Percentiles rank a stretch among this genome's conserved stretches.
phyloP scores from a whole-genome alignment of 2,113 vertebrate genomes.

The Falco punctatus region DNA sequence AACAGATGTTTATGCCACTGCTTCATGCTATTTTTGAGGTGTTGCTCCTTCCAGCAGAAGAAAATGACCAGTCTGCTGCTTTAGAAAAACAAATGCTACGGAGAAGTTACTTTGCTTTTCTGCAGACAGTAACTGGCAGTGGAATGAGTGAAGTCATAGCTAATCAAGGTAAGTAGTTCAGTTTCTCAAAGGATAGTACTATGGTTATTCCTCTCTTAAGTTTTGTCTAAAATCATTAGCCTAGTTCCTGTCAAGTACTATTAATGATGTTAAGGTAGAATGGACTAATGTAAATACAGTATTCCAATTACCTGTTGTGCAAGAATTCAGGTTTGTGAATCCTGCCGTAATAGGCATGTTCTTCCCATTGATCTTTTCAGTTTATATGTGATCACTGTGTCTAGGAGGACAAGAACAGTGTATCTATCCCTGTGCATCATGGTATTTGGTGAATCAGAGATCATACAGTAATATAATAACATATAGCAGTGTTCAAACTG shows the following conservation, averaged over 20 bases:
- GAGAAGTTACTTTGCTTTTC: conserved; percentile 95
- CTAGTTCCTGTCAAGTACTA: neutral
- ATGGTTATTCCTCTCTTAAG: neutral
- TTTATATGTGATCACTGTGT: neutral
- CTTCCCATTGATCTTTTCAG: neutral
- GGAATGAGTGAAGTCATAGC: conserved; percentile 97
- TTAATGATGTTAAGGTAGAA: neutral
- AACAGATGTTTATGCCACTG: conserved; percentile 97
- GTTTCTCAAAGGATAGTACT: neutral
- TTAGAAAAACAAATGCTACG: conserved; percentile 96
- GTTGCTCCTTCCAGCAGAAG: conserved; percentile 91
- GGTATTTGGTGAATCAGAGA: neutral
- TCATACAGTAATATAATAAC: neutral
- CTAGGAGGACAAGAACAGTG: neutral
- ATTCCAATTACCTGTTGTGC: neutral
- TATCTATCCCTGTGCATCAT: neutral
- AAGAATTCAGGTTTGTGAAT: neutral
- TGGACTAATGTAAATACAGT: neutral
- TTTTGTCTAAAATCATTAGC: neutral
- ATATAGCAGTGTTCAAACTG: neutral
- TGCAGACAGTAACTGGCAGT: conserved; percentile 91
- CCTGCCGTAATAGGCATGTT: neutral
- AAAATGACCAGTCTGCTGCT: conserved; percentile 95
- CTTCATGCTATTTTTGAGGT: conserved; percentile 95
- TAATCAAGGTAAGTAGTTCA: conserved; percentile 86